Evolutionary conservation across 2,113 vertebrate genomes (phyloP), one percentile per base, ranked within the genome.

Genomic region (Nipponia nippon): DNA sequence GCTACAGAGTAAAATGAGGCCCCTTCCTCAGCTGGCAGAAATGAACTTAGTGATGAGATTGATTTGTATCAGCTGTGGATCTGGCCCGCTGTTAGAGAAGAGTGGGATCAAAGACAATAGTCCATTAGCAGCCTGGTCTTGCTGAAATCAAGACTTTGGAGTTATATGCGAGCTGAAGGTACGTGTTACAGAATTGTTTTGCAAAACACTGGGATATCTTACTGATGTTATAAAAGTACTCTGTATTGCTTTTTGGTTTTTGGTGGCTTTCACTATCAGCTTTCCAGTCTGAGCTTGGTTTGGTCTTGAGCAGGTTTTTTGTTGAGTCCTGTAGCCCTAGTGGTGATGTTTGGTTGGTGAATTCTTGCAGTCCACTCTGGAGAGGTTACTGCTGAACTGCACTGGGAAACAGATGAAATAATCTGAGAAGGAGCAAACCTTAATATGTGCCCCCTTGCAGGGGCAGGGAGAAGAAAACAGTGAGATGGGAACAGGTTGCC

Each of bases 51-150:
- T 50, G 50, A 96, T 87, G 67, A 81, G 79, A 17, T 66, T 90
- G 85, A 93, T 95, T 92, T 61, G 71, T 79, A 79, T 22, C 88
- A 93, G 88, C 85, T 92, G 92, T 84, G 72, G 63, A 56, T 47
- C 10, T 76, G 25, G 11, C 13, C 38, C 7, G 16, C 11, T 2
- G 1, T 40, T 66, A 58, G 13, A 19, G 40, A 44, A 78, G 38
- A 38, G 32, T n/a, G 40, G 55, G 32, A 90, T 55, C 3, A 63
- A 81, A 71, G 22, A 13, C 11, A 88, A 1, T 6, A 58, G 36
- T 1, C 2, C 2, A 7, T 42, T 22, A 81, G 40, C 5, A 36
- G 19, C 3, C 3, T 34, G 21, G 5, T 62, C 26, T 34, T 86
- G 9, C 14, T 34, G 50, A 38, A 90, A 27, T 59, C 21, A 27